A percentile compares a stretch with the other conserved stretches of the same genome.
These are phyloP conservation scores for Leptinotarsa texana DNA, from an alignment of 1,140 invertebrate species.

Conservation along the genomic window DNA sequence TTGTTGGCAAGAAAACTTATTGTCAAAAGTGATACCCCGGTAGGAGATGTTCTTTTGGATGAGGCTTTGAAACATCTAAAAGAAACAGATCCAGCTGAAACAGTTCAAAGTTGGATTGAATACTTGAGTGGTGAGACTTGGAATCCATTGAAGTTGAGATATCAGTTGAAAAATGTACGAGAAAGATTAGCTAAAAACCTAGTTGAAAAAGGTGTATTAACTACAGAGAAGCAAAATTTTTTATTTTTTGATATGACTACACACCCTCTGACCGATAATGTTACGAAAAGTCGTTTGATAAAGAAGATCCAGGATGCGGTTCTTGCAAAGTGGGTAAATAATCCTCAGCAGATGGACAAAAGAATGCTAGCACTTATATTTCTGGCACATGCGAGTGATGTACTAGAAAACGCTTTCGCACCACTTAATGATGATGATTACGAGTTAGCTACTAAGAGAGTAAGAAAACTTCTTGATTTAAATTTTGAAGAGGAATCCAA, in stretches of 20 bases:
- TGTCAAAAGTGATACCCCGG: slow-evolving; percentile 87
- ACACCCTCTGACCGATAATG: slow-evolving; percentile 95
- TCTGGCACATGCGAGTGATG: slow-evolving; percentile 96
- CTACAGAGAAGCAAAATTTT: slow-evolving; percentile 99
- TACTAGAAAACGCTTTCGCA: slow-evolving; percentile 99
- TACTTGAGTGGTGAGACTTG: slow-evolving; percentile 99
- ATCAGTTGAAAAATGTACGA: slow-evolving; percentile 98
- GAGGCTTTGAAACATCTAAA: slow-evolving; percentile 98
- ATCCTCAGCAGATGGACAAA: slow-evolving; percentile 96
- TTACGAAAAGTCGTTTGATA: slow-evolving; percentile 94
- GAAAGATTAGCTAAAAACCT: slow-evolving; percentile 99
- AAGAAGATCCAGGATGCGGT: slow-evolving; percentile 99
- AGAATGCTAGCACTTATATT: slow-evolving; percentile 90
- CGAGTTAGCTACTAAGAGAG: slow-evolving; percentile 95
- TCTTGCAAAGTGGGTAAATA: slow-evolving; percentile 94
- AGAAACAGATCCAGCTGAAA: slow-evolving; percentile 95
- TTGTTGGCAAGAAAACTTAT: slow-evolving; percentile 79
- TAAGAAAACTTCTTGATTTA: slow-evolving; percentile 91
- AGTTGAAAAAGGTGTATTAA: slow-evolving; percentile 99
- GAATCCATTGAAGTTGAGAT: slow-evolving; percentile 98
- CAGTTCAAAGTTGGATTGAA: slow-evolving; percentile 99
- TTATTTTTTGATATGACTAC: slow-evolving; percentile 99
- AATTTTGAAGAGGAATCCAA: slow-evolving; percentile 94
- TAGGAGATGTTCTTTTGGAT: slow-evolving; percentile 97
- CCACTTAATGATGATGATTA: slow-evolving; percentile 98